Conservation (phyloP, 2,797 vertebrate genomes). For the Bradypodion pumilum region DNA sequence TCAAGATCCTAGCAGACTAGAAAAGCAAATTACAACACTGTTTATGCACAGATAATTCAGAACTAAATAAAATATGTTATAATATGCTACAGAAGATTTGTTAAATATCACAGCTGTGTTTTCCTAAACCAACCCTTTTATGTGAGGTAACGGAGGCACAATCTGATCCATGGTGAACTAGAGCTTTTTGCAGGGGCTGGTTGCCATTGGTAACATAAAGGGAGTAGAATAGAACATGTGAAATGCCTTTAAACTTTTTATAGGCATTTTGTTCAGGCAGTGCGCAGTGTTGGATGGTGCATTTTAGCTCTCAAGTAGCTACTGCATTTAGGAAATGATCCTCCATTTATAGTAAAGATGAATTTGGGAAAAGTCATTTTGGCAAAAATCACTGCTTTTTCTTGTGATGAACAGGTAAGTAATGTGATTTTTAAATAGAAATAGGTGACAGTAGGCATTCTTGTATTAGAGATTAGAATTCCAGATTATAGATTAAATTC, state of each 20-base stretch:
- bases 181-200: conserved; percentile 75
- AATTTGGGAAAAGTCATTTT: conserved; percentile 73
- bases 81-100: conserved; percentile 63
- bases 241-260: conserved; percentile 77
- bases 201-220: conserved; percentile 79
- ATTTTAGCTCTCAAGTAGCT: conserved; percentile 59
- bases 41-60: conserved; percentile 50
- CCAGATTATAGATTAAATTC: conserved; percentile 42
- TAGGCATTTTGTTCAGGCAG: conserved; percentile 83
- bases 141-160: conserved; percentile 70
- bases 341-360: conserved; percentile 70
- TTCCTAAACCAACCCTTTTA: conserved; percentile 67
- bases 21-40: conserved; percentile 63
- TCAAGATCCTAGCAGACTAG: conserved; percentile 32
- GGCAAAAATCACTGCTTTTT: conserved; percentile 70
- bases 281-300: conserved; percentile 63
- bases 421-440: conserved; percentile 60
- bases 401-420: conserved; percentile 75
- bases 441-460: conserved; percentile 7
- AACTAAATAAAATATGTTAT: conserved; percentile 48
- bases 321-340: conserved; percentile 57
- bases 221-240: conserved; percentile 75
- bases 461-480: conserved; percentile 59
- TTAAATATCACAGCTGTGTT: conserved; percentile 65
- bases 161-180: conserved; percentile 73